These are phyloP conservation scores for Chauna torquata DNA, from an alignment of 2,113 vertebrate genomes.

Conservation along the genomic window DNA sequence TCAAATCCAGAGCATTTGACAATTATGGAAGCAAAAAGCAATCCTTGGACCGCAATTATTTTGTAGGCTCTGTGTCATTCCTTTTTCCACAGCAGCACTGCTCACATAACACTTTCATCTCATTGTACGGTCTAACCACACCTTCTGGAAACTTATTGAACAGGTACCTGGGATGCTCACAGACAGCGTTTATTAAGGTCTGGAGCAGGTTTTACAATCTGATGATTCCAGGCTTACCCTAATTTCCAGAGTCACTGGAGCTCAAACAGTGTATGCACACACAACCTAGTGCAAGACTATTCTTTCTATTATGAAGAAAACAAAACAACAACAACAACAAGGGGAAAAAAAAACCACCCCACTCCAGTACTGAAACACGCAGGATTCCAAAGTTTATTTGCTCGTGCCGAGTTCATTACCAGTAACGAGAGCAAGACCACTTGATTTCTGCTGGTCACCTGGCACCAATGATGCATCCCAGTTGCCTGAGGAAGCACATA, in stretches of 20 bases:
- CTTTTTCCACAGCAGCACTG: background rate
- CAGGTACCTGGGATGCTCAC: background rate
- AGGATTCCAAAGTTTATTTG: background rate
- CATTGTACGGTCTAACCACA: background rate
- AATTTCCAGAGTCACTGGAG: background rate
- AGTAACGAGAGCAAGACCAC: background rate
- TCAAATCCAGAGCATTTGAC: background rate
- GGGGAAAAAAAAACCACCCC: background rate
- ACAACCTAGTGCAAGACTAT: background rate
- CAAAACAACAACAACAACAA: background rate
- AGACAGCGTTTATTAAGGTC: background rate
- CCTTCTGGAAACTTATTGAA: background rate
- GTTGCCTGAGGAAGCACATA: background rate
- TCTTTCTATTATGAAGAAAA: background rate
- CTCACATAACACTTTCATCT: background rate
- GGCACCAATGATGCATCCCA: background rate
- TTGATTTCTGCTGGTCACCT: background rate
- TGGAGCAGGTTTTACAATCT: background rate
- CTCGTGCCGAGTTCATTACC: background rate
- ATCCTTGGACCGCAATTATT: background rate
- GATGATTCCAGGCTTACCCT: background rate
- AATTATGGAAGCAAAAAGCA: background rate
- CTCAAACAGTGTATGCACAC: background rate
- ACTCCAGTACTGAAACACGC: background rate
- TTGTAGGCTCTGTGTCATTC: background rate